Base-by-base conservation (phyloP, 2,797 vertebrate species). In the Phalanger gymnotis region DNA sequence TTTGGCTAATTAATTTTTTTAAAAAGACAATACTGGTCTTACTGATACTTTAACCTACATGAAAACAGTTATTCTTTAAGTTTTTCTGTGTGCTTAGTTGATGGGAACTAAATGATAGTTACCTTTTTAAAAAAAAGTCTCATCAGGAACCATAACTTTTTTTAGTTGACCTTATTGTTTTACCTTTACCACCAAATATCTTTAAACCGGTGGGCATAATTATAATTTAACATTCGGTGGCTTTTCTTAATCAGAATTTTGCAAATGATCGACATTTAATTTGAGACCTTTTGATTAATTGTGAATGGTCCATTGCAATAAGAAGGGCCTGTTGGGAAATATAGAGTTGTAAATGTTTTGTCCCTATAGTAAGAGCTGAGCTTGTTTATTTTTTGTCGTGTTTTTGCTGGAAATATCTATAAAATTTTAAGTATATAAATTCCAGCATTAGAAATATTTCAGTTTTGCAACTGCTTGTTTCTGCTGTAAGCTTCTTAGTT, bases 241-340 rank as follows among this genome's bases (percentile, higher is more conserved):
- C 40, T 51, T 87, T 87, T 87, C 40, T 47, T 87, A 87, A 87
- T 10, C 40, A 87, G 22, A 87, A 87, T 87, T 87, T 87, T 87
- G 40, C 25, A 87, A 47, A 51, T 87, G 40, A 51, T 51, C 0
- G 0, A 51, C 10, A 51, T 27, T 73, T 73, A 73, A 73, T 40
- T 87, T 87, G 40, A 87, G 73, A 27, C 0, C 73, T 87, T 31
- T 87, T 47, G 73, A 27, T 40, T n/a, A 25, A 47, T 93, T 95
- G 58, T 92, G 89, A 91, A 94, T 53, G 81, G 91, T 93, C 96
- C 66, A 92, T 90, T 95, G 52, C 96, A 94, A 93, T 93, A 93
- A 93, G 51, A 93, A 55, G 40, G 90, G 93, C 73, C 54, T 22
- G 16, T 55, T 55, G 54, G 22, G 31, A 13, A 5, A 13, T 73